phyloP scores from a whole-genome alignment of 2,797 vertebrate species.

The Cottoperca gobio region DNA sequence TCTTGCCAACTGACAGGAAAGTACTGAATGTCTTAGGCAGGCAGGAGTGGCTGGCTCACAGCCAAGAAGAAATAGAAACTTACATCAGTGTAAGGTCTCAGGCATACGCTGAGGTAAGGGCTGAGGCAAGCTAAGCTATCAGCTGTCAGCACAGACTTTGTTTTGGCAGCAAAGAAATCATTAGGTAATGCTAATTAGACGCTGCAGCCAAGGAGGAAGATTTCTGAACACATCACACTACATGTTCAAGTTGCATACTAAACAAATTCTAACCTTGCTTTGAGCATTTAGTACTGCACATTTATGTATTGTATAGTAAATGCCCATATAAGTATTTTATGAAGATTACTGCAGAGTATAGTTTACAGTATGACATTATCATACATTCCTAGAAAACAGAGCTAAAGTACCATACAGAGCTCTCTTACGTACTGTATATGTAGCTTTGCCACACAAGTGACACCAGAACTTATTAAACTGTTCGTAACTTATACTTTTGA shows the following conservation, averaged over 20 bases:
- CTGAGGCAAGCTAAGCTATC: constrained; percentile 18
- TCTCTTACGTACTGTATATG: background rate
- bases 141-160: constrained; percentile 8
- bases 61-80: constrained; percentile 27
- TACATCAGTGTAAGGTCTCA: constrained; percentile 21
- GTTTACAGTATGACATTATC: background rate
- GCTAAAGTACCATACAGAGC: background rate
- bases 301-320: background rate
- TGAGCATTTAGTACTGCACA: background rate
- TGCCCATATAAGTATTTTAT: background rate
- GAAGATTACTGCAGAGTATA: background rate
- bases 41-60: constrained; percentile 22
- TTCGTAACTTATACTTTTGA: background rate
- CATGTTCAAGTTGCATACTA: background rate
- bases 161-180: constrained; percentile 14
- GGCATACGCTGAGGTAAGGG: constrained; percentile 21
- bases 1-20: constrained; percentile 62
- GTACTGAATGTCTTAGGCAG: background rate
- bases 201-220: constrained; percentile 7
- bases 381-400: background rate
- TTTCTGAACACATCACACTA: background rate
- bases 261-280: background rate
- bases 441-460: background rate
- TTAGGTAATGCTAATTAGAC: constrained; percentile 22
- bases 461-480: accelerated